Base-by-base conservation (phyloP, 2,797 vertebrate genomes). In the Mareca strepera region DNA sequence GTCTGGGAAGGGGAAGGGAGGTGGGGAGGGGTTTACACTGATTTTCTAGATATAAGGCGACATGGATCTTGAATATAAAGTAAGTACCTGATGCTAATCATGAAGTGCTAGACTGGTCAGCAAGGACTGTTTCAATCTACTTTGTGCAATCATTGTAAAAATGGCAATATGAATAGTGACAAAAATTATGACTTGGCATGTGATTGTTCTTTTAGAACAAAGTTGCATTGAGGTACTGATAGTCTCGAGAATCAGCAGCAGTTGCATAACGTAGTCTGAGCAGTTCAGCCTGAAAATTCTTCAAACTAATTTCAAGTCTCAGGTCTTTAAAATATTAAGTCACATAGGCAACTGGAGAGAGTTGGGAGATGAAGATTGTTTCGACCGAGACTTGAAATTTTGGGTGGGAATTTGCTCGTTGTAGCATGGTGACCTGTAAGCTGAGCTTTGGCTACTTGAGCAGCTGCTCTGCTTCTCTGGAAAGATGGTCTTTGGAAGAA, bases 21-120 rank as follows among this genome's bases (percentile, higher is more conserved):
- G 7, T 31, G 66, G 64, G 31, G 15, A 28, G 29, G 29, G 14
- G 18, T 43, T 6, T 28, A 37, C 9, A 6, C 2, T 7, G 18
- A 39, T 41, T 77, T 81, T 7, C 3, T 50, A 63, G 67, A 44
- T 77, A 9, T 67, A 64, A 76, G 56, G 50, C 0, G 7, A 28
- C 64, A 3, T 39, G 76, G 88, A 79, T 75, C 88, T 81, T 53
- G 63, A 50, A 58, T 2, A 6, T 26, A 46, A 67, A 2, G 55
- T 85, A 94, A 94, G 88, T 93, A 94, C 55, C 58, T 59, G 77
- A n/a, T 88, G 77, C 22, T 68, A 62, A 41, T 80, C 17, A 15
- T 78, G 33, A 52, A 35, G 53, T 64, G 73, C 64, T 68, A 28
- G 43, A 33, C 35, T 88, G 44, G 15, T 89, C 46, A 55, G 59